Conservation (phyloP, 2,797 vertebrate species). For the Mico argentatus region DNA sequence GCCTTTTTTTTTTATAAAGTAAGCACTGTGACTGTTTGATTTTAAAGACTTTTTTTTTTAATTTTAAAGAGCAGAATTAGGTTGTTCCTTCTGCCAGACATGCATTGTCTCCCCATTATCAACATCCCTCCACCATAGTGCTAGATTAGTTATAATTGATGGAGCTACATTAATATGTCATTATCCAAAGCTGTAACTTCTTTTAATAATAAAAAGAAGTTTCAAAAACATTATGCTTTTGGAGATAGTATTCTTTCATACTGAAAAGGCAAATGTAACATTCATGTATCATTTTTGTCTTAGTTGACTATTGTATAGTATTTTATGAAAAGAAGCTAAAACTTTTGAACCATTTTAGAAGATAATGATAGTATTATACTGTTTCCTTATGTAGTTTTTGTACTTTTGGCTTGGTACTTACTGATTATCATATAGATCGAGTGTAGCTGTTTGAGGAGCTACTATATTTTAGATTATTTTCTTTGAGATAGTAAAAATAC, state of each 20-base stretch:
- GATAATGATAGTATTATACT: not conserved
- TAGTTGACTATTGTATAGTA: not conserved
- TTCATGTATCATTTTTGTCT: not conserved
- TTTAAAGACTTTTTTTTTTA: not conserved
- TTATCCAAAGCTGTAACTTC: not conserved
- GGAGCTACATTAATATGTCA: not conserved
- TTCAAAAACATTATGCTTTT: not conserved
- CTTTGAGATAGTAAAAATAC: constrained; percentile 28
- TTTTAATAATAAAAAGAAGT: not conserved
- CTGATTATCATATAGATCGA: not conserved
- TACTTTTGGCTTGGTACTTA: not conserved
- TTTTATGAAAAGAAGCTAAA: constrained; percentile 15
- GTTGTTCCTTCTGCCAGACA: not conserved
- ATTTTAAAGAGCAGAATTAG: not conserved
- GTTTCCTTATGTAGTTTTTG: not conserved
- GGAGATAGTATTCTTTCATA: not conserved
- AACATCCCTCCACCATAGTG: not conserved
- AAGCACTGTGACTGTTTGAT: not conserved
- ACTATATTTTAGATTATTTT: constrained; percentile 40
- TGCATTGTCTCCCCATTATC: not conserved
- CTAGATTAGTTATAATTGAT: not conserved
- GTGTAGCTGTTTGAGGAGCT: constrained; percentile 12
- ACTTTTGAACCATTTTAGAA: not conserved
- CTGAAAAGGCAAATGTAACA: constrained; percentile 2
- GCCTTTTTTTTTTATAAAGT: not conserved